Evolutionary conservation across 2,113 vertebrate genomes (phyloP).

Genomic region (Lasiurus borealis): DNA sequence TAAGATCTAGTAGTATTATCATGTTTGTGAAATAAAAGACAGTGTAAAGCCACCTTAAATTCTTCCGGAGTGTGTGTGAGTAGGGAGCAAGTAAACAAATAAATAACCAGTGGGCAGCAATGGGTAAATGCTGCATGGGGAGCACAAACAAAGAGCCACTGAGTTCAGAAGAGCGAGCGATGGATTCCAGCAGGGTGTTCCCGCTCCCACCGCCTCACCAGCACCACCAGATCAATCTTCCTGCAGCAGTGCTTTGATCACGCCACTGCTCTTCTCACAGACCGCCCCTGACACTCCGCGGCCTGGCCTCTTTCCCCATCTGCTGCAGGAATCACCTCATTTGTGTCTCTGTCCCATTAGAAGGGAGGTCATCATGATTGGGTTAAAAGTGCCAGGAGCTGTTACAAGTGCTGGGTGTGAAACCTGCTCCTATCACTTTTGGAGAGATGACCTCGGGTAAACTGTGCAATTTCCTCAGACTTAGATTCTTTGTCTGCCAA

Average conservation of each 20-base stretch:
- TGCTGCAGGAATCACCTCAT: constrained; percentile 55
- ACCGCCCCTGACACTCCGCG: background rate
- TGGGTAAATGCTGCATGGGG: background rate
- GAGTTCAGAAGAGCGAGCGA: background rate
- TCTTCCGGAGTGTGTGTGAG: background rate
- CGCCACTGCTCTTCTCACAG: background rate
- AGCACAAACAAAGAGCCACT: constrained; percentile 8
- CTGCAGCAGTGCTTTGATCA: constrained; percentile 45
- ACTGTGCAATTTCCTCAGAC: background rate
- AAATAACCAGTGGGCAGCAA: background rate
- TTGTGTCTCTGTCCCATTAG: background rate
- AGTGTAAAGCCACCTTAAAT: background rate
- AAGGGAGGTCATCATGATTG: constrained; percentile 4
- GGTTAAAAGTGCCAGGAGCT: constrained; percentile 10
- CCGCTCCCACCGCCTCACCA: background rate
- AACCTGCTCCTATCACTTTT: constrained; percentile 22
- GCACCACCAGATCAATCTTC: constrained; percentile 62
- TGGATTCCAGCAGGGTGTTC: constrained; percentile 49
- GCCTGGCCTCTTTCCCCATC: constrained; percentile 38
- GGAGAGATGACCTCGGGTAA: background rate
- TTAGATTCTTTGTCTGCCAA: background rate
- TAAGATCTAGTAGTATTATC: background rate
- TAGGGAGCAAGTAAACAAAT: constrained; percentile 51
- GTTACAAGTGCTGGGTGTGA: constrained; percentile 62
- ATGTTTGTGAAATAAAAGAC: background rate